These are phyloP conservation scores for Nemotelus nigrinus DNA, from an alignment of 2,888 invertebrate species.

Conservation along the genomic window DNA sequence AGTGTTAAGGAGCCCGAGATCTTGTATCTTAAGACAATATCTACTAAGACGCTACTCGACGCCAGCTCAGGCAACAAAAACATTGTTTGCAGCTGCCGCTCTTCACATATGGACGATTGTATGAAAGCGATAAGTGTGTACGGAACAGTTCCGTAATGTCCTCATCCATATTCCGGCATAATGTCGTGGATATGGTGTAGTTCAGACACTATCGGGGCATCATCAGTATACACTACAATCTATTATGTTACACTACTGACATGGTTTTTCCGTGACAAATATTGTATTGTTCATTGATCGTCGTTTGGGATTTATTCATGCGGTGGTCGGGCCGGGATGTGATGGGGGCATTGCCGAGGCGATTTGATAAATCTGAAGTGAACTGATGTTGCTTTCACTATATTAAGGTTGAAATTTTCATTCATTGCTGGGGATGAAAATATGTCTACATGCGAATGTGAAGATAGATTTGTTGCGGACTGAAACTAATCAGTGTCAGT, in stretches of 20 bases:
- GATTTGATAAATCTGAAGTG: background rate
- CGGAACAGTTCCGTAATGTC: conserved; percentile 27
- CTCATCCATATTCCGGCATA: conserved; percentile 42
- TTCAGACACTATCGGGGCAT: conserved; percentile 13
- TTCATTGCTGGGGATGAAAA: too few relatives aligned
- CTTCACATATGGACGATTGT: too few relatives aligned
- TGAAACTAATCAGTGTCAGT: too few relatives aligned
- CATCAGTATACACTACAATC: conserved; percentile 18
- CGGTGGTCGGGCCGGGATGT: background rate
- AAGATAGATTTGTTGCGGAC: too few relatives aligned
- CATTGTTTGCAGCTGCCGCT: conserved; percentile 35
- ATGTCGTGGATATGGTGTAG: conserved; percentile 15
- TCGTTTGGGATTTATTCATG: conserved; percentile 29
- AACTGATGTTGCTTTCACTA: too few relatives aligned
- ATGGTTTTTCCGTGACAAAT: conserved; percentile 36
- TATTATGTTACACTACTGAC: conserved; percentile 27
- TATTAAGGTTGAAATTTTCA: too few relatives aligned
- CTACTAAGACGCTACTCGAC: background rate
- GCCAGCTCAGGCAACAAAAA: background rate
- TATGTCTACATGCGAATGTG: too few relatives aligned
- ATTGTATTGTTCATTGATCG: conserved; percentile 3
- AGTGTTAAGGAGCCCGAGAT: conserved; percentile 50
- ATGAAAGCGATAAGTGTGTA: conserved; percentile 10
- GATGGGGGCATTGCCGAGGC: background rate
- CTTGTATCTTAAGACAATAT: conserved; percentile 41